These are phyloP conservation scores for Helicorthomorpha holstii DNA, from an alignment of 1,140 invertebrate genomes.

Conservation along the genomic window DNA sequence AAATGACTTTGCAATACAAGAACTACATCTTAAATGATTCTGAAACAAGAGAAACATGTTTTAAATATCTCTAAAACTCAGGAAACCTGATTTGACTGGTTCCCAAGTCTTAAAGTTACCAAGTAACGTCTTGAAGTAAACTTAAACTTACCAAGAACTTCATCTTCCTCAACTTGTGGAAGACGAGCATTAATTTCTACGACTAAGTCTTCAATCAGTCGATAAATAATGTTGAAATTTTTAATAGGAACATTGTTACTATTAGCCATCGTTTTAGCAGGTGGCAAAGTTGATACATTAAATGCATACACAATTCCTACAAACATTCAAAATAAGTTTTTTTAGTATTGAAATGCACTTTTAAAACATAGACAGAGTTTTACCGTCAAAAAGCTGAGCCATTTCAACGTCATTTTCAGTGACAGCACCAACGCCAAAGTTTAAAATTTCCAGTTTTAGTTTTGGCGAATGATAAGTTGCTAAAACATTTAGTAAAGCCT, in stretches of 20 bases:
- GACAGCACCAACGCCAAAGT: constrained; percentile 75
- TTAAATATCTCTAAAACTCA: not conserved
- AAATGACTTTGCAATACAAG: not conserved
- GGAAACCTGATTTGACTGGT: too few relatives aligned
- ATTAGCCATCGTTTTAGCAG: constrained; percentile 31
- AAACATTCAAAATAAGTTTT: constrained; percentile 12
- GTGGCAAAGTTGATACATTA: constrained; percentile 42
- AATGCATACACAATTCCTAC: constrained; percentile 70
- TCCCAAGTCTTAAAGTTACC: too few relatives aligned
- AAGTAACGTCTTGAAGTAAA: too few relatives aligned
- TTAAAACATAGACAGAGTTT: constrained; percentile 7
- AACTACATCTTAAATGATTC: not conserved
- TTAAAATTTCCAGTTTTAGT: constrained; percentile 67
- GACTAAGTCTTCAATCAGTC: constrained; percentile 73
- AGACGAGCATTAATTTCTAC: constrained; percentile 53
- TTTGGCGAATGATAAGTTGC: constrained; percentile 63
- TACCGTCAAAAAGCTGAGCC: constrained; percentile 61
- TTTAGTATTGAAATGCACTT: not conserved
- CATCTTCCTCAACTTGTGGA: constrained; percentile 51
- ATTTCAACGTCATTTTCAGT: constrained; percentile 69
- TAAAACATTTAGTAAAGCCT: constrained; percentile 81
- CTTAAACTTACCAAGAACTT: constrained; percentile 43
- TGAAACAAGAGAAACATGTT: not conserved
- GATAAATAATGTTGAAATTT: constrained; percentile 74
- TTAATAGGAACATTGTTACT: constrained; percentile 40